phyloP scores from a whole-genome alignment of 2,888 invertebrate species.

The Antheraea yamamai region DNA sequence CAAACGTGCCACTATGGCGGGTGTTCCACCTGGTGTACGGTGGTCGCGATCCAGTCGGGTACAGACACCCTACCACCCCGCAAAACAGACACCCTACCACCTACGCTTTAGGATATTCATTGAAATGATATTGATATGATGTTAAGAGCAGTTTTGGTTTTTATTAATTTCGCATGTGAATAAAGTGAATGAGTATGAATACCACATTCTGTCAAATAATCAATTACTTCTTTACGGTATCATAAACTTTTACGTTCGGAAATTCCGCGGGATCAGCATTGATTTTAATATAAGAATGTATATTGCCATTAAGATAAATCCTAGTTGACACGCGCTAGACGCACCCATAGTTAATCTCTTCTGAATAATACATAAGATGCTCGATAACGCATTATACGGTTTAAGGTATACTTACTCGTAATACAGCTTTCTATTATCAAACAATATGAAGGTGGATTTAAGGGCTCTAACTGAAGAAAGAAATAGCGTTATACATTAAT shows the following conservation, averaged over 20 bases:
- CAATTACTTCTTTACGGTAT: too few species aligned
- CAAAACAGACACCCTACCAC: too few species aligned
- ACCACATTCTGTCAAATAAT: too few species aligned
- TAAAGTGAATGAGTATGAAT: too few species aligned
- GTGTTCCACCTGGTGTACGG: too few species aligned
- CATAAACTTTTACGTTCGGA: not conserved
- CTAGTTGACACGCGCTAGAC: slow-evolving; percentile 30
- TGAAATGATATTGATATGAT: too few species aligned
- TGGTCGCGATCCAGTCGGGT: too few species aligned
- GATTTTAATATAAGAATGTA: slow-evolving; percentile 12
- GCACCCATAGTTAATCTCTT: slow-evolving; percentile 66
- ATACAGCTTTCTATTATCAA: slow-evolving; percentile 70
- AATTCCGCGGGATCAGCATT: not conserved
- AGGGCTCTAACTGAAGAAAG: slow-evolving; percentile 31
- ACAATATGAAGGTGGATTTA: slow-evolving; percentile 47
- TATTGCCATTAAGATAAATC: slow-evolving; percentile 11
- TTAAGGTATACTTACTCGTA: slow-evolving; percentile 61
- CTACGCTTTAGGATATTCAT: too few species aligned
- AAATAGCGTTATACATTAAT: slow-evolving; percentile 1
- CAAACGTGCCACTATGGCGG: too few species aligned
- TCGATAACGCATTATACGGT: slow-evolving; percentile 75
- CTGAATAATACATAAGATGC: slow-evolving; percentile 79
- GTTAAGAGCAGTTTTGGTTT: too few species aligned
- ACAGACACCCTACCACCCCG: too few species aligned
- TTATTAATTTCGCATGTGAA: too few species aligned